Conservation (phyloP, 2,113 vertebrate species). For the Tauraco erythrolophus region DNA sequence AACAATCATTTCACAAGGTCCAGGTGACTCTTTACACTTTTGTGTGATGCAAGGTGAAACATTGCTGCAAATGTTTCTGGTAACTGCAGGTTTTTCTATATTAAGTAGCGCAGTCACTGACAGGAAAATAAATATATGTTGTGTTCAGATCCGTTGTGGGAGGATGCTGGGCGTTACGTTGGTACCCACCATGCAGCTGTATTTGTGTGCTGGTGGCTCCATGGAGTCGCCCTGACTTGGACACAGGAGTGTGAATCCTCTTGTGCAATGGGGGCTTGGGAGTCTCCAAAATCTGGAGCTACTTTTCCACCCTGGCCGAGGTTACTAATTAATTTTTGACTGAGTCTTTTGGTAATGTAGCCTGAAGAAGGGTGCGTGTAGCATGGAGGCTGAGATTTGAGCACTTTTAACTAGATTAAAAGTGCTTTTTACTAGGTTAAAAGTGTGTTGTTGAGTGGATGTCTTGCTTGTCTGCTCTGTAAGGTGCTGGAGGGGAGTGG, state of each 20-base stretch:
- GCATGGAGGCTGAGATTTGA: background rate
- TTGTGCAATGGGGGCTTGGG: background rate
- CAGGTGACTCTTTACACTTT: background rate
- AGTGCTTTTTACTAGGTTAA: background rate
- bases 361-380: background rate
- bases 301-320: background rate
- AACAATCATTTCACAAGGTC: background rate
- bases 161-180: background rate
- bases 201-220: background rate
- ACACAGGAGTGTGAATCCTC: accelerated
- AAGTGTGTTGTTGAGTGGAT: background rate
- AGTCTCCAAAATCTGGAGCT: background rate
- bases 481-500: background rate
- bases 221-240: background rate
- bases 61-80: background rate
- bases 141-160: background rate
- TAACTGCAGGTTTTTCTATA: background rate
- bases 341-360: background rate
- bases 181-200: accelerated
- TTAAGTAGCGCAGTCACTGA: background rate
- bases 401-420: background rate
- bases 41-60: background rate
- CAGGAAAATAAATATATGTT: background rate
- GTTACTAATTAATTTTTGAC: background rate
- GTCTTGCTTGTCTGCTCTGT: background rate